Evolutionary conservation across 2,113 vertebrate species (phyloP).

Genomic region (Fregata magnificens): DNA sequence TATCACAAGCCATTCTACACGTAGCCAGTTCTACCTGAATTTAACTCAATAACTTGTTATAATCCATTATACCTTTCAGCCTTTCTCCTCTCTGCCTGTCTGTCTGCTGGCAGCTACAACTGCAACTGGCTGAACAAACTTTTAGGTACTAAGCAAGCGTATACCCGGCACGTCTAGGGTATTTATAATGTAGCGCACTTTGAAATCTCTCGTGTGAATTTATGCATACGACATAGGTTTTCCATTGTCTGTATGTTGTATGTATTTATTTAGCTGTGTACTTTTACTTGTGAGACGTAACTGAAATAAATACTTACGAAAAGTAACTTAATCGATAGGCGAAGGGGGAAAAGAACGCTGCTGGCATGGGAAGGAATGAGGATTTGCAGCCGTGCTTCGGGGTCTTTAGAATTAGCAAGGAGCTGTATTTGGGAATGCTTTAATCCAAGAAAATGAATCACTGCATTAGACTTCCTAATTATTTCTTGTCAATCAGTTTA

Average conservation of each 20-base stretch:
- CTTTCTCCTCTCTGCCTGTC: neutral
- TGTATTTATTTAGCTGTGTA: neutral
- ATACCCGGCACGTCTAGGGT: neutral
- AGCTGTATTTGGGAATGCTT: neutral
- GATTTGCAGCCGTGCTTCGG: neutral
- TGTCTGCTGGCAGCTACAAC: neutral
- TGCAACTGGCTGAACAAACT: neutral
- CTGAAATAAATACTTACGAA: neutral
- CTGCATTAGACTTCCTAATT: neutral
- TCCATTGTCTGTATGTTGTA: neutral
- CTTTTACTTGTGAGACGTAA: neutral
- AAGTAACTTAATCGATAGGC: neutral
- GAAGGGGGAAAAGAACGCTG: neutral
- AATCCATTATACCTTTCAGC: neutral
- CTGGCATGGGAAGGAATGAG: neutral
- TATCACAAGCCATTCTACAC: neutral
- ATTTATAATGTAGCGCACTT: neutral
- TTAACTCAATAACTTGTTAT: neutral
- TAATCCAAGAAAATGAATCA: neutral
- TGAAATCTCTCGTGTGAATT: neutral
- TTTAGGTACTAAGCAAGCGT: neutral
- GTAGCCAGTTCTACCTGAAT: neutral
- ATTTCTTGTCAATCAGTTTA: neutral
- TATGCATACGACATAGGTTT: neutral
- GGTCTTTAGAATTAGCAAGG: neutral